A percentile compares a stretch with the other conserved stretches of the same genome.
phyloP scores from a whole-genome alignment of 2,113 vertebrate genomes.

The Cyanoderma ruficeps region DNA sequence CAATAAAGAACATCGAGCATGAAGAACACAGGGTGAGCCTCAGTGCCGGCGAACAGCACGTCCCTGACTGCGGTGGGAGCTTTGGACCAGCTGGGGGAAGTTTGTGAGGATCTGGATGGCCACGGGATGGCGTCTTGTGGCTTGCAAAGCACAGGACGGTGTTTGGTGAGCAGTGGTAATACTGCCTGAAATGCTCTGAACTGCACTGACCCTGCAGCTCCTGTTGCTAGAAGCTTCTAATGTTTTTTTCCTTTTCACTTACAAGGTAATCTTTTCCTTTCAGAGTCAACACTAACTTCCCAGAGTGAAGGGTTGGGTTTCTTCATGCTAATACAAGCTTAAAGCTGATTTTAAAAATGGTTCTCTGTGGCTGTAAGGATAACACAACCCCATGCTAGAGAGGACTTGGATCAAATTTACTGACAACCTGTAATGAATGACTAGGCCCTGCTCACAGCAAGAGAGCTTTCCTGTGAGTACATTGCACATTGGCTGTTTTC shows the following conservation, averaged over 20 bases:
- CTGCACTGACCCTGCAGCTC: neutral
- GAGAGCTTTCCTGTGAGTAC: neutral
- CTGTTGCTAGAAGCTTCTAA: neutral
- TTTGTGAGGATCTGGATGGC: neutral
- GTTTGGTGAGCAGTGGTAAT: rapidly evolving
- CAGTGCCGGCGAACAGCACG: neutral
- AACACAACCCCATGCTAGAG: rapidly evolving
- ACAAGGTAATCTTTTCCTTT: neutral
- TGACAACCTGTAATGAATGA: neutral
- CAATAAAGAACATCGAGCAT: rapidly evolving
- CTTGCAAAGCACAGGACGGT: neutral
- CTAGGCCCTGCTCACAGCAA: neutral
- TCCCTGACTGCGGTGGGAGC: neutral
- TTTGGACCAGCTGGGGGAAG: neutral
- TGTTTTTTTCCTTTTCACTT: neutral
- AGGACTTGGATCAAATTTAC: neutral
- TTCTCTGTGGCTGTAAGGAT: neutral
- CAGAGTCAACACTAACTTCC: neutral
- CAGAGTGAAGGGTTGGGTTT: neutral
- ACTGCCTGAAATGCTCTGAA: rapidly evolving
- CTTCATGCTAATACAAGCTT: neutral
- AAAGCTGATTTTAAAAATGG: neutral
- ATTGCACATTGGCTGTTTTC: neutral
- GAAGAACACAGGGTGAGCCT: rapidly evolving
- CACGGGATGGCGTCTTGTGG: constrained; percentile 32